Evolutionary conservation across 2,797 vertebrate species (phyloP), one percentile per base, ranked within the genome.

Genomic region (Melanotaenia trifasciata): DNA sequence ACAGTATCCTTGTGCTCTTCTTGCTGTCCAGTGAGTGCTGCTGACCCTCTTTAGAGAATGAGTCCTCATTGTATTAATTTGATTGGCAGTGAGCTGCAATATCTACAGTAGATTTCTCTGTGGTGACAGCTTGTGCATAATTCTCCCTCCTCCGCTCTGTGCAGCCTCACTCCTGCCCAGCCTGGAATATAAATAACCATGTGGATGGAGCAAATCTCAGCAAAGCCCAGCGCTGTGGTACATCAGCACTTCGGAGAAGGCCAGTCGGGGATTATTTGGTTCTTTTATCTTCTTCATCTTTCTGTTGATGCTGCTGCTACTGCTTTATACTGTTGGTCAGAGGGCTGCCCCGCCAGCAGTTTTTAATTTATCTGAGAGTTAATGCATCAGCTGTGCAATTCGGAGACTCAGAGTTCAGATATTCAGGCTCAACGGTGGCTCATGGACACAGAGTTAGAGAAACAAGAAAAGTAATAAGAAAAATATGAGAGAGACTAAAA

Each of bases 181-280:
- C 71, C 61, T n/a, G 8, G 20, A 74, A 83, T 91, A 92, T 85
- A 90, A 92, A 90, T 93, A 94, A 86, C 86, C 67, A 54, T 64
- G 84, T 83, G 84, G 84, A 88, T 70, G 76, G 67, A 84, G 86
- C 74, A 70, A 70, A 84, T 89, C 83, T 83, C 74, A 70, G 73
- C 72, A 74, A 73, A 75, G 84, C 69, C 72, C 40, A 38, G 70
- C 12, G 13, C 79, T 67, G 72, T 77, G 80, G 79, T 61, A 68
- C 81, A 79, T 89, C 87, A 85, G 84, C 84, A 81, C 74, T 79
- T 78, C 54, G 74, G 75, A 78, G 28, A 72, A 61, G 50, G 60
- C 69, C 38, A 18, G n/a, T 67, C 26, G 6, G 65, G 58, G 73
- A 75, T 86, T 79, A 73, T 87, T 83, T 69, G 50, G 73, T 79